phyloP scores from a whole-genome alignment of 64 coral and sea anemone species.

The Montipora efflorescens region DNA sequence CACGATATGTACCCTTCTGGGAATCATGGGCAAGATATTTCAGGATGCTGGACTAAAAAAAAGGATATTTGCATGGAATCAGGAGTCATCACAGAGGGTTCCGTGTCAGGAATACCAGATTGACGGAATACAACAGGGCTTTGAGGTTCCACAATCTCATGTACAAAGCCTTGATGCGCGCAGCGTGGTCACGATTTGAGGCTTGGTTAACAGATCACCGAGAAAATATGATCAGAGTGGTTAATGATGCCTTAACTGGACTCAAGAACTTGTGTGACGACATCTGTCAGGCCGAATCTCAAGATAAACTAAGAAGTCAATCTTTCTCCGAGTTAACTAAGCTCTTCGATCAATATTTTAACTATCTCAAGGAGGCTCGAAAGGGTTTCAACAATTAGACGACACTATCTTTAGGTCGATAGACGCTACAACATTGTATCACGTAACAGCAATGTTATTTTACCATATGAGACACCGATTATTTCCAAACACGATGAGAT shows the following conservation, averaged over 20 bases:
- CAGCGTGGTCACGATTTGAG: constrained; percentile 29
- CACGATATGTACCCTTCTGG: constrained; percentile 43
- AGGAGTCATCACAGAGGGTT: constrained; percentile 38
- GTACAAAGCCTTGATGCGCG: constrained; percentile 60
- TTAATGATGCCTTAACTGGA: background rate
- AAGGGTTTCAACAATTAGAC: too few species aligned
- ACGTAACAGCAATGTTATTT: too few species aligned
- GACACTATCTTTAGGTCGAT: too few species aligned
- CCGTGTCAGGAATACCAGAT: constrained; percentile 49
- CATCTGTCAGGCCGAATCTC: background rate
- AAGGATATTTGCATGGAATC: constrained; percentile 62
- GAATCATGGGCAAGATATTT: constrained; percentile 57
- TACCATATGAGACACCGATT: too few species aligned
- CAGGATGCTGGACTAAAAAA: constrained; percentile 23
- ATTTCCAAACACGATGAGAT: too few species aligned
- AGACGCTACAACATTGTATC: too few species aligned
- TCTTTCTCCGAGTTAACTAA: background rate
- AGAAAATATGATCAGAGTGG: background rate
- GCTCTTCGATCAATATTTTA: constrained; percentile 10
- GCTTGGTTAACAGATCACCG: constrained; percentile 18
- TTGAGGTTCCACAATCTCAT: constrained; percentile 60
- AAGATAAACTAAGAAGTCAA: background rate
- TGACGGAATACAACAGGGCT: constrained; percentile 57
- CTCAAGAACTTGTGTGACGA: constrained; percentile 2
- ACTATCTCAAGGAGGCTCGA: background rate